A percentile compares a stretch with the other conserved stretches of the same genome.
phyloP scores from a whole-genome alignment of 2,797 vertebrate species.

The Alcedo quadribrachys region DNA sequence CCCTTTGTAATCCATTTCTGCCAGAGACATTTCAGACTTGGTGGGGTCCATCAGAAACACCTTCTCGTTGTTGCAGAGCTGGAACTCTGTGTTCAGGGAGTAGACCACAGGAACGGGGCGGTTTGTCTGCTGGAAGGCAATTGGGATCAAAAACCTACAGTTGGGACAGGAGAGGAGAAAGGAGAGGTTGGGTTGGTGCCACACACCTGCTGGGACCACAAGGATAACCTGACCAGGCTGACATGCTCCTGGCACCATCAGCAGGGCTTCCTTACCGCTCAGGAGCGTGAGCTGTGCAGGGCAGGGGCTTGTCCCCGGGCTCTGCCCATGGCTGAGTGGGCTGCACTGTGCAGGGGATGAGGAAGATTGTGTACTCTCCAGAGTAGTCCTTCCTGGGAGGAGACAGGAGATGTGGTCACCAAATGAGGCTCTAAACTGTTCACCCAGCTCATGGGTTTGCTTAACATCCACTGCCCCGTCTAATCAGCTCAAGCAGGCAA shows the following conservation, averaged over 20 bases:
- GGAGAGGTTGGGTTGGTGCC: neutral
- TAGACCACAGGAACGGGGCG: constrained; percentile 95
- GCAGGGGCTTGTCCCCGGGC: constrained; percentile 91
- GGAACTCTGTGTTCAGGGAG: constrained; percentile 96
- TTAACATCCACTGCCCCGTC: accelerated
- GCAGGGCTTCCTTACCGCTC: constrained; percentile 83
- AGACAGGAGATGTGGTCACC: neutral
- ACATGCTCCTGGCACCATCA: accelerated
- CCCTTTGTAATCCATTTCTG: constrained; percentile 99
- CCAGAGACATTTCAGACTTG: constrained; percentile 86
- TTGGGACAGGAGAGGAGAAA: neutral
- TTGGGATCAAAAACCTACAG: constrained; percentile 92
- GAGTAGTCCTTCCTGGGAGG: constrained; percentile 94
- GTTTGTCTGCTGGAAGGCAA: constrained; percentile 98
- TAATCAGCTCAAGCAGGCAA: neutral
- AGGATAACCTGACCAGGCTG: neutral
- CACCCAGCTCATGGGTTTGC: neutral
- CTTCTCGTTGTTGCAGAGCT: constrained; percentile 97
- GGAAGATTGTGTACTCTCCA: constrained; percentile 92
- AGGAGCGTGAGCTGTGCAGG: constrained; percentile 93
- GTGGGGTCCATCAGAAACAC: constrained; percentile 95
- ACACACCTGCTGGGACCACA: accelerated
- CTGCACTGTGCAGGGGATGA: constrained; percentile 95
- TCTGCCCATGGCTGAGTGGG: constrained; percentile 95
- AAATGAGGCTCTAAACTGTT: neutral